Conservation (phyloP, 2,888 invertebrate species). For the Horisme vitalbata region DNA sequence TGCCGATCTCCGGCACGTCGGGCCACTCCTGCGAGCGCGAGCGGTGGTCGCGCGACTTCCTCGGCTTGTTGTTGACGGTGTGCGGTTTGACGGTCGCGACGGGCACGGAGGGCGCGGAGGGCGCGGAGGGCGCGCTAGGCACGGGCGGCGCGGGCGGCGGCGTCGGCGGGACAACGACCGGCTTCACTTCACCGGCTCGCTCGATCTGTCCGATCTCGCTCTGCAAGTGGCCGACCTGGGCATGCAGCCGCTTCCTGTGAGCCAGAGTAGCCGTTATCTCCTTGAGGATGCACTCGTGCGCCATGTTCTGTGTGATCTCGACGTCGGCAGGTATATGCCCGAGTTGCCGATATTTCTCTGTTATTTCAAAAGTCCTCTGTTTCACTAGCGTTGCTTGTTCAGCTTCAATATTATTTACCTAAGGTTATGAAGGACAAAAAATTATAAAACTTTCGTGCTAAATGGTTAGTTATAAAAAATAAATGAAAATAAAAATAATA, state of each 20-base stretch:
- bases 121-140: conserved; percentile 6
- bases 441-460: conserved; percentile 15
- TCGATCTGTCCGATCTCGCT: conserved; percentile 90
- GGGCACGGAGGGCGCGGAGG: conserved; percentile 45
- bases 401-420: conserved; percentile 87
- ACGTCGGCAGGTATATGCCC: conserved; percentile 79
- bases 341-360: conserved; percentile 86
- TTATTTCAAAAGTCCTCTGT: conserved; percentile 89
- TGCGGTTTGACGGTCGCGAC: conserved; percentile 75
- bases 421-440: conserved; percentile 30
- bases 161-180: conserved; percentile 3
- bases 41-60: conserved; percentile 86
- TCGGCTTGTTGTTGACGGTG: conserved; percentile 71
- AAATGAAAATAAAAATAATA: conserved; percentile 2
- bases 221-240: conserved; percentile 90
- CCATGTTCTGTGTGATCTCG: conserved; percentile 86
- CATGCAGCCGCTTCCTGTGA: conserved; percentile 92
- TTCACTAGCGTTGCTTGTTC: conserved; percentile 89
- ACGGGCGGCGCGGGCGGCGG: conserved; percentile 5
- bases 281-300: conserved; percentile 91
- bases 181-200: conserved; percentile 86
- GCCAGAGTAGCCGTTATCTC: conserved; percentile 93
- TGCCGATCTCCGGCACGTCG: conserved; percentile 93
- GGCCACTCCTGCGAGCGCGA: conserved; percentile 95
- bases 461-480: not conserved